Conservation (phyloP, 2,888 invertebrate species). For the Limnephilus lunatus region DNA sequence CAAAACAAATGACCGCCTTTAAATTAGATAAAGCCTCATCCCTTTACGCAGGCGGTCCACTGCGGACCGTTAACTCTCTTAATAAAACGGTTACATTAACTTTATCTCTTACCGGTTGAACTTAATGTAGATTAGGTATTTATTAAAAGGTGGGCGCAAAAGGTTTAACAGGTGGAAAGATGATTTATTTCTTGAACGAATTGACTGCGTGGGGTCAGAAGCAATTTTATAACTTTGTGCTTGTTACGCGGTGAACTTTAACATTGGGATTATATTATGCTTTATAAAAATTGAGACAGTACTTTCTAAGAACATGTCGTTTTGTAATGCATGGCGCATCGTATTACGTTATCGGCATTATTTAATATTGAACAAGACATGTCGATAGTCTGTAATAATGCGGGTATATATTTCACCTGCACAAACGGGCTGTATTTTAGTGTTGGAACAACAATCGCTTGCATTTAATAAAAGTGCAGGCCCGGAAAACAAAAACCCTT, state of each 20-base stretch:
- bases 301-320: too few species aligned
- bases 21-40: conserved; percentile 23
- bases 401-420: too few species aligned
- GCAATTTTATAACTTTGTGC: too few species aligned
- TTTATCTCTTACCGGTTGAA: conserved; percentile 16
- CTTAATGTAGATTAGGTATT: not conserved
- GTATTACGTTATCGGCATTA: too few species aligned
- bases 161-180: not conserved
- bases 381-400: too few species aligned
- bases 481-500: not conserved
- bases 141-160: not conserved
- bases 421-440: too few species aligned
- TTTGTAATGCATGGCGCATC: too few species aligned
- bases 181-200: not conserved
- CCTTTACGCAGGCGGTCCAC: not conserved
- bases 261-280: too few species aligned
- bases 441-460: not conserved
- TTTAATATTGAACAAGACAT: too few species aligned
- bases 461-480: not conserved
- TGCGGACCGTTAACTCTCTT: conserved; percentile 25
- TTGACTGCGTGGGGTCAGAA: not conserved
- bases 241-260: too few species aligned
- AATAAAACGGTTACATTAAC: conserved; percentile 36
- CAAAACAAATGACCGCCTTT: conserved; percentile 4
- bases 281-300: too few species aligned